phyloP scores from a whole-genome alignment of 2,888 invertebrate genomes.

The Papilio demoleus region DNA sequence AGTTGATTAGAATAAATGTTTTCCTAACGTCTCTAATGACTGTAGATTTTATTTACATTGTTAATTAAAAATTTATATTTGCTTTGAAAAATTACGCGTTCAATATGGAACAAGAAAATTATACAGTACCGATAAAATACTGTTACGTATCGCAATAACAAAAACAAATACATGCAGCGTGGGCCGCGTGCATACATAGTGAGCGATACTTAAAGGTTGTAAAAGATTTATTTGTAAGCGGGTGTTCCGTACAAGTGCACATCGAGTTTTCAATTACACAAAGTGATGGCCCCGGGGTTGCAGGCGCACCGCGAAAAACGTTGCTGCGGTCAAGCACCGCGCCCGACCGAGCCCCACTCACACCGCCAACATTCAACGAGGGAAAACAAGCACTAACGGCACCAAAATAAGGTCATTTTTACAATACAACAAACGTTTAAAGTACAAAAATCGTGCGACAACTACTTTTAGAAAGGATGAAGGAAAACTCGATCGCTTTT shows the following conservation, averaged over 20 bases:
- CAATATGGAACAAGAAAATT: neutral
- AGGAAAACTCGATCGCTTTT: constrained; percentile 83
- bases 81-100: neutral
- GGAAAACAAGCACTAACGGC: constrained; percentile 62
- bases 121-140: neutral
- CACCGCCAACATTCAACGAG: constrained; percentile 50
- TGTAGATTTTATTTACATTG: neutral
- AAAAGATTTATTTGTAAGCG: constrained; percentile 75
- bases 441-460: constrained; percentile 67
- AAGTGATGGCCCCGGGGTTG: constrained; percentile 75
- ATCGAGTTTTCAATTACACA: constrained; percentile 82
- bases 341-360: constrained; percentile 73
- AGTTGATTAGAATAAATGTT: neutral
- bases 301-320: constrained; percentile 74
- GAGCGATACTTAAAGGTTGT: constrained; percentile 45
- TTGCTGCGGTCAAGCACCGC: constrained; percentile 70
- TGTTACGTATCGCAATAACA: constrained; percentile 14
- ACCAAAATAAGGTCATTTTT: constrained; percentile 69
- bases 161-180: constrained; percentile 29
- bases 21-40: neutral
- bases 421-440: constrained; percentile 51
- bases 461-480: constrained; percentile 79
- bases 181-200: constrained; percentile 36
- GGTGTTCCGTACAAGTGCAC: constrained; percentile 77
- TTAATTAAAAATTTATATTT: neutral